These are phyloP conservation scores for Noctilio leporinus DNA, from an alignment of 2,113 vertebrate species.

Conservation along the genomic window DNA sequence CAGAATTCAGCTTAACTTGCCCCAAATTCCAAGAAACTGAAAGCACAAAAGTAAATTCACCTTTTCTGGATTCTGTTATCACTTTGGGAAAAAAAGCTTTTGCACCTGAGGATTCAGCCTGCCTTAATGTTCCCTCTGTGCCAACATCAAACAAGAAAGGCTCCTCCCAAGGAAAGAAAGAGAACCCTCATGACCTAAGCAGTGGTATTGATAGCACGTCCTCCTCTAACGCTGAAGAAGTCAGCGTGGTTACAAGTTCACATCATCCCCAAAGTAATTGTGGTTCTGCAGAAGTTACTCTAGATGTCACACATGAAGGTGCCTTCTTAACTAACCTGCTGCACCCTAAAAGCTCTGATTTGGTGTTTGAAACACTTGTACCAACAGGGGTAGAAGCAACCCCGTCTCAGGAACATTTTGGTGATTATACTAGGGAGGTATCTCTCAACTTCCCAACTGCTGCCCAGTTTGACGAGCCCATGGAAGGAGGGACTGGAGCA, in stretches of 20 bases:
- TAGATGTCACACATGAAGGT: not conserved
- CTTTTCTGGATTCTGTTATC: constrained; percentile 50
- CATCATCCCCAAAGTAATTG: not conserved
- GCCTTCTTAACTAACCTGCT: not conserved
- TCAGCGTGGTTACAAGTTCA: not conserved
- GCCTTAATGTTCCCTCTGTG: not conserved
- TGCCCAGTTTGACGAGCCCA: not conserved
- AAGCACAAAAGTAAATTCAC: not conserved
- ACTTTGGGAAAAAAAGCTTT: not conserved
- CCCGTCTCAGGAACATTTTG: not conserved
- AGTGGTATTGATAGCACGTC: not conserved
- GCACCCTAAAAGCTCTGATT: not conserved
- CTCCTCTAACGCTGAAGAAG: not conserved
- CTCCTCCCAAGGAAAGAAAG: not conserved
- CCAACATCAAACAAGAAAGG: constrained; percentile 26
- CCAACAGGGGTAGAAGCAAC: not conserved
- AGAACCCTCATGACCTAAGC: not conserved
- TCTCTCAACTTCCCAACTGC: not conserved
- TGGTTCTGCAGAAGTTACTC: not conserved
- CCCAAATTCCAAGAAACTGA: constrained; percentile 6
- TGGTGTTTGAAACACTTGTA: constrained; percentile 11
- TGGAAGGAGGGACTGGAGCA: constrained; percentile 29
- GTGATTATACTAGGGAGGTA: not conserved
- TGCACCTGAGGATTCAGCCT: constrained; percentile 4
- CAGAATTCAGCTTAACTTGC: not conserved